Conservation (phyloP, 1,140 invertebrate species). For the Calephelis nemesis region DNA sequence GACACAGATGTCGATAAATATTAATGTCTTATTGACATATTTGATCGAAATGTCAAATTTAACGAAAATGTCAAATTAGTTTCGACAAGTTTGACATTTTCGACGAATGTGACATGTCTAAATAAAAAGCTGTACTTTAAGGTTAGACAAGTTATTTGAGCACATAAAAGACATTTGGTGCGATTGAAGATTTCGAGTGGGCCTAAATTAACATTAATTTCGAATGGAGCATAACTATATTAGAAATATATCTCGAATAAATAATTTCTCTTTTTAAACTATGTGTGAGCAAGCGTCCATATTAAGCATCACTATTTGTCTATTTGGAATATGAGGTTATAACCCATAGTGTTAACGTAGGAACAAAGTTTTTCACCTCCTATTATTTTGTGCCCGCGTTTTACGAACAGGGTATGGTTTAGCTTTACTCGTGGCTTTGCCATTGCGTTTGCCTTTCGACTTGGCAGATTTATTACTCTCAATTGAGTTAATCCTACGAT, state of each 20-base stretch:
- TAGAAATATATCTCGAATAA: constrained; percentile 62
- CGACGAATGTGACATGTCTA: neutral
- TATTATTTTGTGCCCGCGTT: constrained; percentile 41
- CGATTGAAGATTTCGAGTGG: neutral
- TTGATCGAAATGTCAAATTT: too few relatives aligned
- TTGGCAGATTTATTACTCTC: constrained; percentile 49
- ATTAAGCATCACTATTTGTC: constrained; percentile 57
- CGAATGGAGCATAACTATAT: constrained; percentile 35
- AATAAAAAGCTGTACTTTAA: neutral
- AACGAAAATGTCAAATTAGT: too few relatives aligned
- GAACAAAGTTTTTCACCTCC: constrained; percentile 53
- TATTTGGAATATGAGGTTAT: constrained; percentile 53
- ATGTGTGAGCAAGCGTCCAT: constrained; percentile 62
- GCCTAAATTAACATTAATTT: constrained; percentile 20
- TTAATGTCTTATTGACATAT: too few relatives aligned
- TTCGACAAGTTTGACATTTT: too few relatives aligned
- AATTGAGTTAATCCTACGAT: constrained; percentile 49
- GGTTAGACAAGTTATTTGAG: constrained; percentile 4
- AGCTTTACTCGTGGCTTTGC: constrained; percentile 38
- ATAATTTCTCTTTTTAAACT: constrained; percentile 61
- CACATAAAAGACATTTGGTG: neutral
- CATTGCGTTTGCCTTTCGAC: constrained; percentile 35
- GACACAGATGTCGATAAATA: too few relatives aligned
- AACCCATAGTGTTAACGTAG: constrained; percentile 34
- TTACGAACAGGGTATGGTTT: constrained; percentile 45